Conservation (phyloP, 2,888 invertebrate genomes). For the Monopis laevigella region DNA sequence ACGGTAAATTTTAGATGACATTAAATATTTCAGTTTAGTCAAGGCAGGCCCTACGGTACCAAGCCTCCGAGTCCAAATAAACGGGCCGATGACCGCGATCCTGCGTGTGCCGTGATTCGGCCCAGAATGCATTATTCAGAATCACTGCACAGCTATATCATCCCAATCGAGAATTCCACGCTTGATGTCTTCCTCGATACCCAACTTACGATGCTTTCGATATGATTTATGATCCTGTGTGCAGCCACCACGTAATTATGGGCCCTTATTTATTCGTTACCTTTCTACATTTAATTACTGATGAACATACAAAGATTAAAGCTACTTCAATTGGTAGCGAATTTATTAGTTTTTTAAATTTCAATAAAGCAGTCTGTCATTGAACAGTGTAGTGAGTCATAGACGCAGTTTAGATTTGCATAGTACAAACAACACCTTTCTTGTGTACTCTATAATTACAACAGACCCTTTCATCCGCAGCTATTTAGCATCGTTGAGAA, state of each 20-base stretch:
- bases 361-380: too few species aligned
- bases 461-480: constrained; percentile 2
- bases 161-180: constrained; percentile 53
- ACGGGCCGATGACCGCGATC: constrained; percentile 50
- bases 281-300: constrained; percentile 8
- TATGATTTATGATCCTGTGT: constrained; percentile 44
- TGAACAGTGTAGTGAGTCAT: too few species aligned
- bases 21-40: constrained; percentile 12
- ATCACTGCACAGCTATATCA: constrained; percentile 44
- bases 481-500: constrained; percentile 3
- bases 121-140: constrained; percentile 54
- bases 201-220: constrained; percentile 39
- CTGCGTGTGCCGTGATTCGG: constrained; percentile 41
- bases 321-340: too few species aligned
- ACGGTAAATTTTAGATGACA: constrained; percentile 25
- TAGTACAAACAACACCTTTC: constrained; percentile 1
- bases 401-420: too few species aligned
- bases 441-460: constrained; percentile 4
- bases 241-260: constrained; percentile 6
- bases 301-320: constrained; percentile 9
- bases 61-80: constrained; percentile 28
- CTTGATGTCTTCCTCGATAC: constrained; percentile 53
- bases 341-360: too few species aligned
- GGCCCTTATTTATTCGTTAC: constrained; percentile 8
- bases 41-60: not conserved